A percentile compares a stretch with the other conserved stretches of the same genome.
These are phyloP conservation scores for Cephalopholis sonnerati DNA, from an alignment of 2,113 vertebrate genomes.

Conservation along the genomic window DNA sequence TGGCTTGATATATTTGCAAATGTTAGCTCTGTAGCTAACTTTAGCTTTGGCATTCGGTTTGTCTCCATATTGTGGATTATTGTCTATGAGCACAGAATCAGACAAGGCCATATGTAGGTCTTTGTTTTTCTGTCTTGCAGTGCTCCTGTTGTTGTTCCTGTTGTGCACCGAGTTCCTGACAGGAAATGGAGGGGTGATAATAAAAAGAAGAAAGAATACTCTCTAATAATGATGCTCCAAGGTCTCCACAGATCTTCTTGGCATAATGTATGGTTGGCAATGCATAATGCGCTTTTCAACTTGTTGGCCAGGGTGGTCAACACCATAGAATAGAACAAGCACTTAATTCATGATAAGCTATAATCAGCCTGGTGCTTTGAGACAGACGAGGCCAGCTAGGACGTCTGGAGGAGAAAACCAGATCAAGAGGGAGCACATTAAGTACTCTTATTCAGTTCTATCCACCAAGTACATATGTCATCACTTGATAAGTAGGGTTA, in stretches of 20 bases:
- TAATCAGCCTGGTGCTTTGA: slow-evolving; percentile 63
- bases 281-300: slow-evolving; percentile 21
- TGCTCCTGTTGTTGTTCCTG: neutral
- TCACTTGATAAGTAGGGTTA: neutral
- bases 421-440: slow-evolving; percentile 40
- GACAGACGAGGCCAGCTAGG: slow-evolving; percentile 54
- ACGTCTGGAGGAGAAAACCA: slow-evolving; percentile 67
- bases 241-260: neutral
- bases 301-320: slow-evolving; percentile 33
- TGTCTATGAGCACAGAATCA: neutral
- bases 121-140: neutral
- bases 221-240: neutral
- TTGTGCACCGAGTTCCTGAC: neutral
- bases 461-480: neutral
- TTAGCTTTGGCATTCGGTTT: neutral
- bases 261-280: neutral
- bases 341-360: slow-evolving; percentile 60
- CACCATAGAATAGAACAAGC: slow-evolving; percentile 44
- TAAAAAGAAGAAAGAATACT: neutral
- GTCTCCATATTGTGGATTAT: neutral
- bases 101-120: neutral
- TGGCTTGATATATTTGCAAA: neutral
- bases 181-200: neutral
- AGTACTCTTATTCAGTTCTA: slow-evolving; percentile 8
- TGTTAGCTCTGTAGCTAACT: neutral